Conservation (phyloP, 2,797 vertebrate genomes). For the Falco naumanni region DNA sequence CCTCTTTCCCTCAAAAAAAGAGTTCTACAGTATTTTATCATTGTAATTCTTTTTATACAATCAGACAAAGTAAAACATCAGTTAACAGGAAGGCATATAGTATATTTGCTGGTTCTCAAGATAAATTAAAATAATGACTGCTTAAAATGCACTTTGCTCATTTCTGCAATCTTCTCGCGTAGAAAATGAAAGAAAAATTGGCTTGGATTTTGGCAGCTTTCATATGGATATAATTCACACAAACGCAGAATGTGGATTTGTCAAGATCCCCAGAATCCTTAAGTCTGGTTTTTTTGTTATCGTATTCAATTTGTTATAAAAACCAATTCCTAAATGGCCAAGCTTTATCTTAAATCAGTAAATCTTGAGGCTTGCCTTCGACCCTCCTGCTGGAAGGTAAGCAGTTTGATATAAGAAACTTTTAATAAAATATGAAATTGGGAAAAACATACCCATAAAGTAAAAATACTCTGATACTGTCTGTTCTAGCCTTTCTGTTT, state of each 20-base stretch:
- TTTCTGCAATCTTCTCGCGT: background rate
- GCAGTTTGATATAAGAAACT: background rate
- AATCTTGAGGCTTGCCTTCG: background rate
- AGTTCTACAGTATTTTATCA: background rate
- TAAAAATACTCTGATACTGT: background rate
- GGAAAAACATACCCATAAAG: background rate
- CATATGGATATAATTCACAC: background rate
- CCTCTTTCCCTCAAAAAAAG: background rate
- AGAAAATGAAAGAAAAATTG: background rate
- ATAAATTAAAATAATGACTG: background rate
- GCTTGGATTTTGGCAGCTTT: background rate
- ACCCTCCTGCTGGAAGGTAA: background rate
- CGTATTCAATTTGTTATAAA: background rate
- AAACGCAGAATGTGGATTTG: background rate
- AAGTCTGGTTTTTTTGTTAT: background rate
- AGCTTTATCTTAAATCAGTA: background rate
- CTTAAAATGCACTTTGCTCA: background rate
- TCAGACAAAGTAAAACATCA: background rate
- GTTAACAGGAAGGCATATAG: background rate
- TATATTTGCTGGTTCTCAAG: background rate
- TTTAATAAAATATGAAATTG: background rate
- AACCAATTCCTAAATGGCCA: background rate
- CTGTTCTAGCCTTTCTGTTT: background rate
- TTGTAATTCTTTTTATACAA: background rate
- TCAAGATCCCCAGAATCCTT: background rate